phyloP scores from a whole-genome alignment of 2,888 invertebrate genomes.

The Sinohyriopsis cumingii region DNA sequence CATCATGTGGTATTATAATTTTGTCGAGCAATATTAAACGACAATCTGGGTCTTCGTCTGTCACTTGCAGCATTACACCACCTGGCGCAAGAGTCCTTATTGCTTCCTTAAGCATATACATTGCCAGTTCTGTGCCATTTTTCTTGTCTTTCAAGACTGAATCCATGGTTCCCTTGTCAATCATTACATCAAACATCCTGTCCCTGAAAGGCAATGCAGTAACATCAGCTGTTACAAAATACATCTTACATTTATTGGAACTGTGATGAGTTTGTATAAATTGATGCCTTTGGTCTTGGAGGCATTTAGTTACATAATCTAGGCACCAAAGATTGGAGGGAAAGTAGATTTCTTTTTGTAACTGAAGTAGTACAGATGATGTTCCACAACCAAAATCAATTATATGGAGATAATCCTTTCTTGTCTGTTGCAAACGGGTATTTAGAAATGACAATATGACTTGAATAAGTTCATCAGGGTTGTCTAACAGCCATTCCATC shows the following conservation, averaged over 20 bases:
- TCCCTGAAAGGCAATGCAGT: slow-evolving; percentile 19
- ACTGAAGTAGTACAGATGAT: slow-evolving; percentile 11
- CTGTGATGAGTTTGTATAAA: too few species aligned
- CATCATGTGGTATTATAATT: too few species aligned
- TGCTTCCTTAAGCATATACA: slow-evolving; percentile 12
- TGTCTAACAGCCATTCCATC: slow-evolving; percentile 29
- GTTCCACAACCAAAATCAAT: slow-evolving; percentile 30
- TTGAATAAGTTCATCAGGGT: slow-evolving; percentile 8
- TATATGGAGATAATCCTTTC: slow-evolving; percentile 6
- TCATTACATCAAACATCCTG: slow-evolving; percentile 16
- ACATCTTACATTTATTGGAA: neutral
- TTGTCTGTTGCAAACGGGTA: neutral
- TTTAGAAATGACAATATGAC: slow-evolving; percentile 9
- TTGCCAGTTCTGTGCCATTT: slow-evolving; percentile 1
- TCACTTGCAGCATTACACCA: slow-evolving; percentile 26
- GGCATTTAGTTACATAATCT: slow-evolving; percentile 19
- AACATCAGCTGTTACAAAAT: slow-evolving; percentile 21
- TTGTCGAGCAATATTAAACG: slow-evolving; percentile 9
- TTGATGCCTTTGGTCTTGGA: slow-evolving; percentile 14
- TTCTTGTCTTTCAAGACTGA: slow-evolving; percentile 24
- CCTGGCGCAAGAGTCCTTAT: slow-evolving; percentile 6
- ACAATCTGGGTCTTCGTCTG: slow-evolving; percentile 35
- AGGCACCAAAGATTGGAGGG: slow-evolving; percentile 18
- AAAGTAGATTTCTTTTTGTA: slow-evolving; percentile 6
- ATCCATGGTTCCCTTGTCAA: slow-evolving; percentile 34